Evolutionary conservation across 2,888 invertebrate genomes (phyloP).

Genomic region (Cordilura impudica): DNA sequence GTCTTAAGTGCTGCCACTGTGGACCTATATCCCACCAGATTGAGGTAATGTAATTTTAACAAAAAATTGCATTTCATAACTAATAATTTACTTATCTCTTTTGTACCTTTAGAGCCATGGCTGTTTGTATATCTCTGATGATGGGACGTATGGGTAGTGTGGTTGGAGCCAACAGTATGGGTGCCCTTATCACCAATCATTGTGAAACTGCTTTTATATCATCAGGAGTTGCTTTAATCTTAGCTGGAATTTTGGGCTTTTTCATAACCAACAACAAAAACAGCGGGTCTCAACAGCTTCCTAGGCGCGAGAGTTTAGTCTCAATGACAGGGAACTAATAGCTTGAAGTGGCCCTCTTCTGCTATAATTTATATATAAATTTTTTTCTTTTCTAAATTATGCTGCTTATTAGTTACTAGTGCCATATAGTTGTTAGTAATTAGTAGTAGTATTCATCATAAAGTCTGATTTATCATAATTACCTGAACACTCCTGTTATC

Average conservation of each 20-base stretch:
- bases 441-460: constrained; percentile 31
- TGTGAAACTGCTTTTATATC: constrained; percentile 78
- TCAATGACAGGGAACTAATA: constrained; percentile 72
- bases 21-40: constrained; percentile 74
- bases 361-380: neutral
- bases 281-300: constrained; percentile 33
- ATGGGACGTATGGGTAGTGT: constrained; percentile 79
- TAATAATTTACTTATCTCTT: neutral
- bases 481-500: constrained; percentile 49
- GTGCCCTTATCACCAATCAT: constrained; percentile 77
- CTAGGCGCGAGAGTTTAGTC: constrained; percentile 67
- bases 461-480: constrained; percentile 58
- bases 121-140: constrained; percentile 79
- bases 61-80: neutral
- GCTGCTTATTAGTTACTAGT: neutral
- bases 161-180: constrained; percentile 78
- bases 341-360: neutral
- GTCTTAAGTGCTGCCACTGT: constrained; percentile 74
- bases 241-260: constrained; percentile 69
- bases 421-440: constrained; percentile 2
- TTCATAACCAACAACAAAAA: constrained; percentile 66
- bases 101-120: constrained; percentile 78
- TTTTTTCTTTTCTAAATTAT: neutral
- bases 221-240: constrained; percentile 68
- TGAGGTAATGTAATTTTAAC: constrained; percentile 67